Evolutionary conservation across 2,113 vertebrate genomes (phyloP).

Genomic region (rabbit (Oryctolagus cuniculus)): mOryCun1.1 NC_091432.1:122115501-122116000

Average conservation of each 20-base stretch:
- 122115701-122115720: constrained; percentile 54
- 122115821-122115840: neutral
- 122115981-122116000: constrained; percentile 39
- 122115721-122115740: constrained; percentile 65
- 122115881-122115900: neutral
- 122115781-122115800: neutral
- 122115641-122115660: constrained; percentile 1
- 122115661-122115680: constrained; percentile 71
- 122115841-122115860: constrained; percentile 29
- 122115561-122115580: neutral
- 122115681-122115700: constrained; percentile 53
- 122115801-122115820: constrained; percentile 32
- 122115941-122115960: constrained; percentile 39
- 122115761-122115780: neutral
- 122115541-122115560: neutral
- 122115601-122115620: neutral
- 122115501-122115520: neutral
- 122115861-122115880: constrained; percentile 46
- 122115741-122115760: constrained; percentile 74
- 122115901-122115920: constrained; percentile 11
- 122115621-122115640: neutral
- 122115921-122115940: neutral
- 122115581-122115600: neutral
- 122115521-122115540: neutral
- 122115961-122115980: constrained; percentile 14